phyloP scores from a whole-genome alignment of 2,888 invertebrate genomes.

The Epistrophe grossulariae region DNA sequence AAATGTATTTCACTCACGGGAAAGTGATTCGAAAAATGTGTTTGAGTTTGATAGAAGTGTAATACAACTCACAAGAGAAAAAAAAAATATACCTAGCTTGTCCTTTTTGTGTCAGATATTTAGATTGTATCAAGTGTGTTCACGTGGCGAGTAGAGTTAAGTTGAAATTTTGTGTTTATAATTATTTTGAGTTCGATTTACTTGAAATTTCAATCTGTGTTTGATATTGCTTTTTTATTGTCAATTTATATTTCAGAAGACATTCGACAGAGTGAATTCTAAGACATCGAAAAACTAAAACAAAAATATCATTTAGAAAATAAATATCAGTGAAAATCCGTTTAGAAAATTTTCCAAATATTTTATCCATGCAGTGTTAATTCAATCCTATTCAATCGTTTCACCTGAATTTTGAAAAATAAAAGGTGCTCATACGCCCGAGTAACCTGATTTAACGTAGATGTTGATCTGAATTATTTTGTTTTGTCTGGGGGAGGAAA shows the following conservation, averaged over 20 bases:
- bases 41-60: conserved; percentile 9
- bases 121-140: background rate
- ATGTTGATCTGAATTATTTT: background rate
- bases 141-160: background rate
- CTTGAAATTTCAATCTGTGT: background rate
- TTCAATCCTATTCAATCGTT: background rate
- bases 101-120: conserved; percentile 10
- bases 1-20: conserved; percentile 9
- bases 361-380: background rate
- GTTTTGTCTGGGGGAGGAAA: background rate
- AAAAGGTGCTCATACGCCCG: too few species aligned
- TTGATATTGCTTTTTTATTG: background rate
- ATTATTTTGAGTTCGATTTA: background rate
- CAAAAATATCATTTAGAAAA: background rate
- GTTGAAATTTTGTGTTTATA: conserved; percentile 16
- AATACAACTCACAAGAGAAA: conserved; percentile 2
- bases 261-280: background rate
- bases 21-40: conserved; percentile 42
- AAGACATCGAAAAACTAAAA: background rate
- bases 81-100: conserved; percentile 15
- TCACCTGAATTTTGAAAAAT: background rate
- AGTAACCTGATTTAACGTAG: too few species aligned
- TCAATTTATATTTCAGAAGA: background rate
- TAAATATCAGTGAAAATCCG: background rate
- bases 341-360: background rate